phyloP scores from a whole-genome alignment of 2,888 invertebrate genomes.

The Ceratothoa steindachneri region DNA sequence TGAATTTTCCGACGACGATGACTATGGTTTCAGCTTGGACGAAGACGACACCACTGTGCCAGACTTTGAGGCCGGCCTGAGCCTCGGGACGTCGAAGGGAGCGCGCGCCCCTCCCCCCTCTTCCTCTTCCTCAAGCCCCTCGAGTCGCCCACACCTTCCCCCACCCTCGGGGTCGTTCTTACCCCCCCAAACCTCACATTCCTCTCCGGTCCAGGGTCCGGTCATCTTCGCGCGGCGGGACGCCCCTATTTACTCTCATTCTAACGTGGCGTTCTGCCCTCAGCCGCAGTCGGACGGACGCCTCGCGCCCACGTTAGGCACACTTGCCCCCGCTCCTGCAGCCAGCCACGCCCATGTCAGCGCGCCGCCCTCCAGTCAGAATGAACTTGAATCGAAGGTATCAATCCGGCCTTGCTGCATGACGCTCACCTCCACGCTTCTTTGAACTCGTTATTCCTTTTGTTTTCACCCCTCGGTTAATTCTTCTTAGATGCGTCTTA shows the following conservation, averaged over 20 bases:
- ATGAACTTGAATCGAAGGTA: not conserved
- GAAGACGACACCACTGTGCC: constrained; percentile 30
- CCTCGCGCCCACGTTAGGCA: no score
- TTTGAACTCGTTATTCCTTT: no score
- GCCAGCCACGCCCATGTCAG: no score
- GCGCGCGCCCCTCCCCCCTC: not conserved
- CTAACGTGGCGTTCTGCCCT: constrained; percentile 8
- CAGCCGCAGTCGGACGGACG: constrained; percentile 6
- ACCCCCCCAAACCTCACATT: not conserved
- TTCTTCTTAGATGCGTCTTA: no score
- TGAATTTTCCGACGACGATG: constrained; percentile 21
- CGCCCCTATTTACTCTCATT: not conserved
- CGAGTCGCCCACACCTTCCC: not conserved
- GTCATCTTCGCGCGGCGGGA: not conserved
- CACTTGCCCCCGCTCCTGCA: no score
- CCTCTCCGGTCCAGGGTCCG: not conserved
- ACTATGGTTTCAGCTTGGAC: constrained; percentile 15
- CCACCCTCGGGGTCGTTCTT: not conserved
- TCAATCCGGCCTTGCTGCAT: not conserved
- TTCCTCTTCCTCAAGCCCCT: not conserved
- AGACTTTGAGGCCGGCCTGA: not conserved
- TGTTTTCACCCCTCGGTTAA: no score
- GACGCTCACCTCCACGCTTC: no score
- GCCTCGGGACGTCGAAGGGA: not conserved
- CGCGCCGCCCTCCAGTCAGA: not conserved